A percentile compares a stretch with the other conserved stretches of the same genome.
phyloP scores from a whole-genome alignment of 1,140 invertebrate genomes.

The Drosophila rhopaloa region DNA sequence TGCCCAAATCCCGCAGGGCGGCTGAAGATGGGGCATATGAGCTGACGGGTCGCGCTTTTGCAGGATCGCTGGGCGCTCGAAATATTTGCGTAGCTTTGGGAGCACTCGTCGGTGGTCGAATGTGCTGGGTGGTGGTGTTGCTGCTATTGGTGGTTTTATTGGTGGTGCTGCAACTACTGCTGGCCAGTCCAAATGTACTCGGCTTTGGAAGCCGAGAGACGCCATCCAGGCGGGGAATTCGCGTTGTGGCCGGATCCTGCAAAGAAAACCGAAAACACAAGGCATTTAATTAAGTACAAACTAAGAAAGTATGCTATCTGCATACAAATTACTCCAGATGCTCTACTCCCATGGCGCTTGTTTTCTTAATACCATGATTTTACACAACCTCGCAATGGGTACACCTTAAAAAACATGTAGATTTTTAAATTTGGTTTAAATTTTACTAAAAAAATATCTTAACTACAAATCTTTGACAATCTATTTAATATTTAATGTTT shows the following conservation, averaged over 20 bases:
- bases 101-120: conserved; percentile 52
- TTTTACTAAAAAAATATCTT: no score
- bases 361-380: background rate
- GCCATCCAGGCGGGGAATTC: conserved; percentile 78
- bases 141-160: conserved; percentile 1
- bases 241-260: conserved; percentile 70
- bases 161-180: conserved; percentile 9
- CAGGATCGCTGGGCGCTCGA: conserved; percentile 45
- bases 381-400: background rate
- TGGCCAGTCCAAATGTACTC: conserved; percentile 50
- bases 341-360: background rate
- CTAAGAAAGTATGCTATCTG: background rate
- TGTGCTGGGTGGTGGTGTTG: conserved; percentile 54
- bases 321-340: conserved; percentile 17
- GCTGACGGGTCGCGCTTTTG: conserved; percentile 53
- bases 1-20: conserved; percentile 52
- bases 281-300: conserved; percentile 18
- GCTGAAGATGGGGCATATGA: conserved; percentile 45
- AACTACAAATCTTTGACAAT: no score
- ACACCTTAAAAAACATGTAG: background rate
- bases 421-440: no score
- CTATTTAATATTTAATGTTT: no score
- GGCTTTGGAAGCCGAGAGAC: conserved; percentile 72
- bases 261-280: conserved; percentile 25
- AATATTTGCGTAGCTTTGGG: conserved; percentile 62